Evolutionary conservation across 2,113 vertebrate genomes (phyloP).

Genomic region (Rhinichthys klamathensis): DNA sequence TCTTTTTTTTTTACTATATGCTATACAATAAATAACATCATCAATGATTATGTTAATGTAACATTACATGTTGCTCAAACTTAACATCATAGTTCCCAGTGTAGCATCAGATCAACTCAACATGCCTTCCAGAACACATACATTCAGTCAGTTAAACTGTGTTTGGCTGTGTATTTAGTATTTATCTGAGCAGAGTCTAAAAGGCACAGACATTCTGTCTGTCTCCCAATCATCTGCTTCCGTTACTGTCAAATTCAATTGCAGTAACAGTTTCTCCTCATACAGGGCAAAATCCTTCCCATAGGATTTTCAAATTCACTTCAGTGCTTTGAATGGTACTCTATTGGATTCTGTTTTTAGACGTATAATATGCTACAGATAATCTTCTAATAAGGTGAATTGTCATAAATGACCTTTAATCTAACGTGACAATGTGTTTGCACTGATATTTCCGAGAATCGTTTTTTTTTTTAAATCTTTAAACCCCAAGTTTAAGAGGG

Average conservation of each 20-base stretch:
- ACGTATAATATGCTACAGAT: background rate
- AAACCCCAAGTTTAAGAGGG: background rate
- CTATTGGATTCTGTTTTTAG: background rate
- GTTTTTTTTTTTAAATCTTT: too few relatives aligned
- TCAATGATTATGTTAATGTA: background rate
- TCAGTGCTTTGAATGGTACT: background rate
- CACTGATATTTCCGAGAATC: too few relatives aligned
- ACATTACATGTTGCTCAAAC: background rate
- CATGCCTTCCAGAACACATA: background rate
- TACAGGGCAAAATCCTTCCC: background rate
- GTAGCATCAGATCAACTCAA: background rate
- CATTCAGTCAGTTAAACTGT: background rate
- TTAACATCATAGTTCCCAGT: background rate
- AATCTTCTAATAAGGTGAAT: background rate
- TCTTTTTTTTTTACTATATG: background rate
- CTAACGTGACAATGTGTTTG: background rate
- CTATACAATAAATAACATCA: background rate
- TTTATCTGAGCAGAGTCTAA: constrained; percentile 14
- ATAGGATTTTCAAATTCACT: background rate
- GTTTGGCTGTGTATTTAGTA: background rate
- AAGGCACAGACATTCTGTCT: constrained; percentile 11
- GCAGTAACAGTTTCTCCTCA: background rate
- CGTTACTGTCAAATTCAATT: background rate
- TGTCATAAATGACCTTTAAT: background rate
- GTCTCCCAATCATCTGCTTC: constrained; percentile 29